A percentile compares a stretch with the other conserved stretches of the same genome.
Evolutionary conservation across 1,140 invertebrate species (phyloP).

Genomic region (Odontomachus brunneus): DNA sequence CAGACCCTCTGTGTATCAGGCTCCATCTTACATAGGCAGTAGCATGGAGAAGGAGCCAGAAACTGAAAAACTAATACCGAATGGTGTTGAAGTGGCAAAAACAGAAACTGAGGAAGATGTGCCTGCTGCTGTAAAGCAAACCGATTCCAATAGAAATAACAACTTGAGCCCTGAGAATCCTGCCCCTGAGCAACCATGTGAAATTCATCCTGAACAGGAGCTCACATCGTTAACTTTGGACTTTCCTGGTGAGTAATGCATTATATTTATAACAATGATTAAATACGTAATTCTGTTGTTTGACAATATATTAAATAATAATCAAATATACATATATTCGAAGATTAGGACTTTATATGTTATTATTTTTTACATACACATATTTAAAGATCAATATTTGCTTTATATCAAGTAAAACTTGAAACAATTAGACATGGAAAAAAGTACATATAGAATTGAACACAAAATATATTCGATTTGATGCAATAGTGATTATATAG

Average conservation of each 20-base stretch:
- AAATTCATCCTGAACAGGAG: constrained; percentile 65
- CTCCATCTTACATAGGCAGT: constrained; percentile 72
- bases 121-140: constrained; percentile 64
- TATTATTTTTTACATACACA: neutral
- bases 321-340: neutral
- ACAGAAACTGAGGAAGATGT: constrained; percentile 71
- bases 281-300: neutral
- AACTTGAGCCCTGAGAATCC: constrained; percentile 77
- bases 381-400: neutral
- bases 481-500: neutral
- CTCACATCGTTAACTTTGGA: constrained; percentile 53
- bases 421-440: neutral
- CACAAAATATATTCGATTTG: neutral
- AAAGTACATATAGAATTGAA: neutral
- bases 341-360: neutral
- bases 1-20: constrained; percentile 78
- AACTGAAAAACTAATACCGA: constrained; percentile 75
- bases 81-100: constrained; percentile 78
- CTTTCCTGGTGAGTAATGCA: constrained; percentile 65
- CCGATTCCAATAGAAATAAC: constrained; percentile 77
- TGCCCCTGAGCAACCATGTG: constrained; percentile 67
- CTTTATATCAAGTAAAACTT: neutral
- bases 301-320: neutral
- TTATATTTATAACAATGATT: neutral
- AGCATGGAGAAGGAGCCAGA: constrained; percentile 78